Base-by-base conservation (phyloP, 2,888 invertebrate species). In the Heliconius hortense region DNA sequence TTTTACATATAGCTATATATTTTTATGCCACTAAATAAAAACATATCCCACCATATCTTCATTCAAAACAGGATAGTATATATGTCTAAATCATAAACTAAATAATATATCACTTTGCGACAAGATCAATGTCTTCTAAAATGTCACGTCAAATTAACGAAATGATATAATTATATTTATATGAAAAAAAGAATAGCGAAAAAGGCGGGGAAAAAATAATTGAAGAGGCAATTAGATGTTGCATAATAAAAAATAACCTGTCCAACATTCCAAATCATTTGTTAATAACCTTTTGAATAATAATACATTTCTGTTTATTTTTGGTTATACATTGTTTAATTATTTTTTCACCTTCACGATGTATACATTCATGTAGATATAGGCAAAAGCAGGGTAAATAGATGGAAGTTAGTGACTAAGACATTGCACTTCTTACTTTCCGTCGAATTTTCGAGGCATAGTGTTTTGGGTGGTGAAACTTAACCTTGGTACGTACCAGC, bases 221-320 rank as follows among this genome's bases (percentile, higher is more conserved):
- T 68, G n/a, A 53, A 26, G 31, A 53, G 28, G 64, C 64, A 66
- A 66, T 66, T 66, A 66, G 64, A 66, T 24, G 39, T 66, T 66
- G n/a, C 64, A 66, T 39, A 66, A 66, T 39, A 64, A n/a, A 35
- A 64, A 28, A 31, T 28, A 72, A 75, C 56, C 43, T 64, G 64
- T 24, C 24, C 39, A 66, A 66, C 35, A 66, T 66, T 66, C 64
- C 64, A 66, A 13, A 24, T 39, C 39, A 39, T 39, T 66, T 66
- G 24, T 66, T 66, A 66, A 66, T 66, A 66, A 66, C 64, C 21
- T 64, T 66, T 39, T 39, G 39, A 39, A 66, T 24, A 13, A 39
- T 7, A 39, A n/a, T 28, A 39, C 24, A 66, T 13, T 28, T 11
- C 21, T 39, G 5, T 24, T 39, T 24, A 39, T 66, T 66, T 39